Percentiles rank a stretch among this genome's conserved stretches.
Evolutionary conservation across 2,113 vertebrate genomes (phyloP).

Genomic region (Cisticola juncidis): DNA sequence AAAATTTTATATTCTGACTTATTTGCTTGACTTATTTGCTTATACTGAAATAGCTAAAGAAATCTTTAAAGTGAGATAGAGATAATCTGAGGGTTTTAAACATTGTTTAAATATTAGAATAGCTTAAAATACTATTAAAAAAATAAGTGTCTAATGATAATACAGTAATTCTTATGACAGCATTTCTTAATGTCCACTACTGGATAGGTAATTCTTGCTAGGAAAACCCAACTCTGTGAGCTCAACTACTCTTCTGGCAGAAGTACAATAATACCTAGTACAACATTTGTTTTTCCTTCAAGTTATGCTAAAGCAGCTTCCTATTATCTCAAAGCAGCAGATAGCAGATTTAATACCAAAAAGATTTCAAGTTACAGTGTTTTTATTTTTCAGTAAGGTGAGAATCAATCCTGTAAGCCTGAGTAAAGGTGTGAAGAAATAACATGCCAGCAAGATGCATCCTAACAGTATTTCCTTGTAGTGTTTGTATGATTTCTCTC

Average conservation of each 20-base stretch:
- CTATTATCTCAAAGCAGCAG: conserved; percentile 62
- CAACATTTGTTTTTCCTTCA: conserved; percentile 51
- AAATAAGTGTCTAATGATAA: neutral
- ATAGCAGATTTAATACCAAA: conserved; percentile 69
- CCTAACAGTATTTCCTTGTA: conserved; percentile 44
- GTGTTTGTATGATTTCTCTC: neutral
- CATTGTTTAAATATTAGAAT: neutral
- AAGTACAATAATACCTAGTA: conserved; percentile 6
- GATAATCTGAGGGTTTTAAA: neutral
- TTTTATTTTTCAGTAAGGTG: conserved; percentile 70
- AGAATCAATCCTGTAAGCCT: conserved; percentile 67
- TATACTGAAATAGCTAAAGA: neutral
- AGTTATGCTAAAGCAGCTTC: conserved; percentile 64
- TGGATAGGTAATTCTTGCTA: neutral
- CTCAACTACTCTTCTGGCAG: conserved; percentile 6
- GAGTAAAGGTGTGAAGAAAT: conserved; percentile 63
- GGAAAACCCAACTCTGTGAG: conserved; percentile 1
- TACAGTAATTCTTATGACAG: neutral
- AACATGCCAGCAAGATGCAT: conserved; percentile 57
- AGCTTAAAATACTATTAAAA: neutral
- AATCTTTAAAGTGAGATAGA: neutral
- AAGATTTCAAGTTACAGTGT: conserved; percentile 63
- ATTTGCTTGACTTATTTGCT: neutral
- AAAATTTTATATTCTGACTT: neutral
- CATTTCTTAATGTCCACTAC: conserved; percentile 10